These are phyloP conservation scores for Pecten maximus DNA, from an alignment of 2,888 invertebrate genomes.

Conservation along the genomic window DNA sequence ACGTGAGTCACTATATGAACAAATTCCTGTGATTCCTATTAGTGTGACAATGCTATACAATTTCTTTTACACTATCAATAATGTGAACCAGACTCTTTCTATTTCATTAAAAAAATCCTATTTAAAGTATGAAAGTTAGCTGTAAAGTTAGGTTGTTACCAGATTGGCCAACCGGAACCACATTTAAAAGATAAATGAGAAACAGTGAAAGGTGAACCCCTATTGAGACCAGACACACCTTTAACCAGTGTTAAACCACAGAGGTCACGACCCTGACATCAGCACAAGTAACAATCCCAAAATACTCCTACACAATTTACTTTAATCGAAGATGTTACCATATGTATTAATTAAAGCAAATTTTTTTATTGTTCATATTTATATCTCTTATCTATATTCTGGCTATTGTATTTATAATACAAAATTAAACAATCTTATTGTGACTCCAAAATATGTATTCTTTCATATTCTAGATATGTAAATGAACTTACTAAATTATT, in stretches of 20 bases:
- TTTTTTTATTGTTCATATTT: too few relatives aligned
- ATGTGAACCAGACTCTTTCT: not conserved
- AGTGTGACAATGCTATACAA: not conserved
- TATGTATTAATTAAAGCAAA: too few relatives aligned
- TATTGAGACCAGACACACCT: slow-evolving; percentile 32
- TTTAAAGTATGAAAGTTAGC: not conserved
- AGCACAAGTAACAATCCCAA: not conserved
- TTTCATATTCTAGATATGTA: too few relatives aligned
- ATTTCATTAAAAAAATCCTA: not conserved
- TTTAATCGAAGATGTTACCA: too few relatives aligned
- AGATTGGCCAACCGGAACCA: slow-evolving; percentile 8
- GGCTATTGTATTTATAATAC: too few relatives aligned
- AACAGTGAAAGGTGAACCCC: slow-evolving; percentile 26
- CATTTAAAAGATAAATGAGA: not conserved
- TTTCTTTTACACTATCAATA: not conserved
- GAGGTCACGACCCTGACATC: slow-evolving; percentile 12
- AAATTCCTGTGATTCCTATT: not conserved
- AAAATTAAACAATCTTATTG: too few relatives aligned
- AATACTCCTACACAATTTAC: not conserved
- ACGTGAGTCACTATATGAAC: not conserved
- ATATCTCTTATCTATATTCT: too few relatives aligned
- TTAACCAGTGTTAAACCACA: slow-evolving; percentile 20
- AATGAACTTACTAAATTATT: too few relatives aligned
- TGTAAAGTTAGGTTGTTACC: not conserved
- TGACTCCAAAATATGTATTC: too few relatives aligned